Evolutionary conservation across 2,888 invertebrate species (phyloP), one percentile per base, ranked within the genome.

Genomic region (Ornithoptera alexandrae): DNA sequence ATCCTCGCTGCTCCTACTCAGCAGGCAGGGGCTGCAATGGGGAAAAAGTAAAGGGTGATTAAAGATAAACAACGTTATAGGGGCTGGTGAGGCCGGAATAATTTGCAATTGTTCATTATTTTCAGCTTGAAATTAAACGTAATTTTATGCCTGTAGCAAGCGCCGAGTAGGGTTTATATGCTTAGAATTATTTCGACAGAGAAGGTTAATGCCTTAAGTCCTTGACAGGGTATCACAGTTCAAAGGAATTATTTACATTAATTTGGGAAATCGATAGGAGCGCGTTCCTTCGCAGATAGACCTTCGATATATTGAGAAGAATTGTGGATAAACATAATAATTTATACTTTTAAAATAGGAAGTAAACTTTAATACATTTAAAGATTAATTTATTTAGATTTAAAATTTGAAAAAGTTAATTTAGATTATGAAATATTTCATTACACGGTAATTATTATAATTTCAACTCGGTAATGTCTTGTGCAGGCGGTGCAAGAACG

Each of bases 1-100:
- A 88, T 88, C 84, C 84, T 73, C 74, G 74, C 75, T 77, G 75
- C 80, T 78, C 81, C 79, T 78, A 81, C 78, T 75, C 75, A 42
- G 67, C 36, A 56, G 39, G 77, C 79, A 87, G 84, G 82, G 89
- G 90, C 85, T 84, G 80, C 79, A 83, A 81, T 75, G 79, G 84
- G 82, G 83, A 84, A 86, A 85, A 88, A 89, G 83, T 84, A 81
- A 85, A 84, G 88, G 90, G 89, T 85, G 90, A 90, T 90, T 88
- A 88, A 89, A 90, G 90, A 92, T 92, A 92, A 92, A 92, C 90
- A 90, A 86, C 83, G 82, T 82, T 78, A 81, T 73, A 85, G 80
- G 79, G 80, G 81, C 73, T 76, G 74, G 46, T 30, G 36, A 50
- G 78, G 80, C 80, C 77, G 75, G 81, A 77, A 84, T 89, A 88